Percentiles rank a stretch among this genome's conserved stretches.
Evolutionary conservation across 1,140 invertebrate species (phyloP).

Genomic region (Globodera ellingtonae): DNA sequence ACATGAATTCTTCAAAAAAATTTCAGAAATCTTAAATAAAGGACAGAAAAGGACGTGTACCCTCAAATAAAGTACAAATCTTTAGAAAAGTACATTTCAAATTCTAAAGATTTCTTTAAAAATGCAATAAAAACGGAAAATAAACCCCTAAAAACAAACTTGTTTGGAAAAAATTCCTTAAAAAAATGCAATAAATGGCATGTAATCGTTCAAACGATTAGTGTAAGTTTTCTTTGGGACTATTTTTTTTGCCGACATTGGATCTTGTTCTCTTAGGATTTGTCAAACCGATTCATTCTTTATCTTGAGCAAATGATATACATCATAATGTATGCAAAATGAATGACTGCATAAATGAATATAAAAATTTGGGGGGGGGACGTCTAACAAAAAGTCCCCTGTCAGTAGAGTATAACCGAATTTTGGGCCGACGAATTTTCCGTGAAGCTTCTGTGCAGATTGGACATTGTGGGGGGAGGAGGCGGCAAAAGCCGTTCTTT

Average conservation of each 20-base stretch:
- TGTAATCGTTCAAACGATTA: too few species aligned
- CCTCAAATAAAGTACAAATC: too few species aligned
- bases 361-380: background rate
- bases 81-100: too few species aligned
- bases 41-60: too few species aligned
- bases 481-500: background rate
- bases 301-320: background rate
- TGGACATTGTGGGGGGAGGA: background rate
- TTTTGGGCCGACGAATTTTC: constrained; percentile 3
- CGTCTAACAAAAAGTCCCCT: background rate
- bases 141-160: background rate
- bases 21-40: background rate
- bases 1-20: background rate
- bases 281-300: background rate
- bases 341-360: background rate
- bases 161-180: too few species aligned
- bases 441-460: constrained; percentile 10
- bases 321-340: background rate
- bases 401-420: constrained; percentile 6
- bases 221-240: too few species aligned
- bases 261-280: too few species aligned
- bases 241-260: too few species aligned
- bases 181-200: too few species aligned
- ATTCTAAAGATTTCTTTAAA: too few species aligned
- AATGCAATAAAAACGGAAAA: too few species aligned